These are phyloP conservation scores for Araneus ventricosus DNA, from an alignment of 1,140 invertebrate genomes.

Conservation along the genomic window DNA sequence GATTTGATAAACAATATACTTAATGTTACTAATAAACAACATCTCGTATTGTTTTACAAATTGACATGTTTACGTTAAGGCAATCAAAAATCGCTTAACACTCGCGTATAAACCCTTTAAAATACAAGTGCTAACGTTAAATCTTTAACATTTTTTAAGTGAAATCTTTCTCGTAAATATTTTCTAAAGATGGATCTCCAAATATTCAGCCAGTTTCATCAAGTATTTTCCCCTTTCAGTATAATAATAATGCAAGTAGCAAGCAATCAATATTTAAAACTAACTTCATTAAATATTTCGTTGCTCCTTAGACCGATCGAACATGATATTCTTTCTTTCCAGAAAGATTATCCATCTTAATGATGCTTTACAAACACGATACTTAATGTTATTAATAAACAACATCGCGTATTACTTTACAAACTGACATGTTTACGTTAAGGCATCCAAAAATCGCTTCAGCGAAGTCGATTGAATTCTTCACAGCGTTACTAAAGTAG, in stretches of 20 bases:
- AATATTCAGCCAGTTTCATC: too few relatives aligned
- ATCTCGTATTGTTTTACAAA: not conserved
- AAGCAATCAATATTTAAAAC: too few relatives aligned
- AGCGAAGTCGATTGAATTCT: not conserved
- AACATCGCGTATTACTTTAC: not conserved
- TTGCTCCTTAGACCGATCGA: too few relatives aligned
- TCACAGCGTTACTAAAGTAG: not conserved
- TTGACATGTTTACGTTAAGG: not conserved
- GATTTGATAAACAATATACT: not conserved
- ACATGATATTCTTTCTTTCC: too few relatives aligned
- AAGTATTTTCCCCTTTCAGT: too few relatives aligned
- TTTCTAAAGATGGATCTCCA: too few relatives aligned
- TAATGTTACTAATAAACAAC: not conserved
- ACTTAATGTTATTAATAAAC: not conserved
- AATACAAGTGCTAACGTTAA: too few relatives aligned
- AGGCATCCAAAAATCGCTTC: not conserved
- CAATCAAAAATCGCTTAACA: not conserved
- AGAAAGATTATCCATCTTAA: not conserved
- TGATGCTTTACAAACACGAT: not conserved
- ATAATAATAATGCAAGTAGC: too few relatives aligned
- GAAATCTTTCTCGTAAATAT: too few relatives aligned
- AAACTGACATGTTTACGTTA: not conserved
- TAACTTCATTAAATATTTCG: too few relatives aligned
- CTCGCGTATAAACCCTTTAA: too few relatives aligned
- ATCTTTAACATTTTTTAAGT: too few relatives aligned